Conservation (phyloP, 2,888 invertebrate genomes). For the Eupithecia inturbata region DNA sequence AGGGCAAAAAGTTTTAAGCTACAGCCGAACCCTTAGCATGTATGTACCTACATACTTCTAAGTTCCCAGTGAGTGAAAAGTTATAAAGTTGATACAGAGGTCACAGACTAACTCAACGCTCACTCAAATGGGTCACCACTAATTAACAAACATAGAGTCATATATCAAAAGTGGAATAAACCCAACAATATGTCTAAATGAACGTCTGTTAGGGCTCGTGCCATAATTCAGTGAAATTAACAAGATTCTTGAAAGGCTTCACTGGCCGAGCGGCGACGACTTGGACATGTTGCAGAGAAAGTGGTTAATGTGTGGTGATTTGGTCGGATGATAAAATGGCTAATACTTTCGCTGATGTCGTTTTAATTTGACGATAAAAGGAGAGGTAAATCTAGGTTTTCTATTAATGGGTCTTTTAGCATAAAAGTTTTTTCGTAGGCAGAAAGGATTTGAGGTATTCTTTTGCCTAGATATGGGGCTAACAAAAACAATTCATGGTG, state of each 20-base stretch:
- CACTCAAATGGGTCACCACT: constrained; percentile 8
- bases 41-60: neutral
- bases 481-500: too few species aligned
- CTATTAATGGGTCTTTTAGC: neutral
- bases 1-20: too few species aligned
- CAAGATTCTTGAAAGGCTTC: constrained; percentile 33
- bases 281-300: neutral
- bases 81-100: neutral
- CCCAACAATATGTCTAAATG: constrained; percentile 25
- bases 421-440: neutral
- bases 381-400: neutral
- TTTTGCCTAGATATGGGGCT: too few species aligned
- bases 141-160: constrained; percentile 3
- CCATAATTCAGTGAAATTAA: constrained; percentile 45
- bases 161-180: constrained; percentile 16
- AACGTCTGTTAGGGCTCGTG: constrained; percentile 28
- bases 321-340: neutral
- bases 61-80: neutral
- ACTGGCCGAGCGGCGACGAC: neutral
- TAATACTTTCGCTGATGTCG: neutral
- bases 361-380: neutral
- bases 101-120: neutral
- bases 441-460: neutral
- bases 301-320: too few species aligned
- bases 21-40: neutral